phyloP scores from a whole-genome alignment of 1,140 invertebrate genomes.

The Heliconius hermathena region DNA sequence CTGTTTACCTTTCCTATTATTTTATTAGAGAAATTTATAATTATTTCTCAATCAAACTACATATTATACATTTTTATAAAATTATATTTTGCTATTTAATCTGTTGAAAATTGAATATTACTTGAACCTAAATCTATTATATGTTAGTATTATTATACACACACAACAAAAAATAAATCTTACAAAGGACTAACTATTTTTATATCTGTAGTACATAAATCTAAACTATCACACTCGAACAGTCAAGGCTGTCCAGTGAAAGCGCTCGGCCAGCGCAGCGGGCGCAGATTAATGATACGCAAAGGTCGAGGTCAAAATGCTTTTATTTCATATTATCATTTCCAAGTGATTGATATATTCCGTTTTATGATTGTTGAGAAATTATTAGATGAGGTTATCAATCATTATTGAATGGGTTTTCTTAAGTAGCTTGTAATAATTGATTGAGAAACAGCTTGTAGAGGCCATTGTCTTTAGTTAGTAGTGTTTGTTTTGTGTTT shows the following conservation, averaged over 20 bases:
- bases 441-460: not conserved
- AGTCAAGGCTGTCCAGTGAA: conserved; percentile 52
- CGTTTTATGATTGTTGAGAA: conserved; percentile 36
- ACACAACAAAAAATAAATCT: not conserved
- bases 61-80: too few species aligned
- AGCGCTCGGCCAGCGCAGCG: conserved; percentile 33
- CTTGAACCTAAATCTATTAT: too few species aligned
- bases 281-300: conserved; percentile 45
- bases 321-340: conserved; percentile 33
- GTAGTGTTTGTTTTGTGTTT: not conserved
- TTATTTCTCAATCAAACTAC: too few species aligned
- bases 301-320: conserved; percentile 46
- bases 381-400: conserved; percentile 19
- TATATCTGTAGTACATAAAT: not conserved
- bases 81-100: too few species aligned
- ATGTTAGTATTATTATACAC: too few species aligned
- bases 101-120: too few species aligned
- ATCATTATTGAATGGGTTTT: conserved; percentile 19
- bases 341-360: conserved; percentile 39
- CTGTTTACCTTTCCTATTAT: too few species aligned
- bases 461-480: not conserved
- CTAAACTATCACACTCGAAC: conserved; percentile 18
- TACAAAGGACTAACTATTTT: not conserved
- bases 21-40: too few species aligned
- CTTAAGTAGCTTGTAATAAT: conserved; percentile 11